Conservation (phyloP, 2,113 vertebrate species). For the Protobothrops flavoviridis region DNA sequence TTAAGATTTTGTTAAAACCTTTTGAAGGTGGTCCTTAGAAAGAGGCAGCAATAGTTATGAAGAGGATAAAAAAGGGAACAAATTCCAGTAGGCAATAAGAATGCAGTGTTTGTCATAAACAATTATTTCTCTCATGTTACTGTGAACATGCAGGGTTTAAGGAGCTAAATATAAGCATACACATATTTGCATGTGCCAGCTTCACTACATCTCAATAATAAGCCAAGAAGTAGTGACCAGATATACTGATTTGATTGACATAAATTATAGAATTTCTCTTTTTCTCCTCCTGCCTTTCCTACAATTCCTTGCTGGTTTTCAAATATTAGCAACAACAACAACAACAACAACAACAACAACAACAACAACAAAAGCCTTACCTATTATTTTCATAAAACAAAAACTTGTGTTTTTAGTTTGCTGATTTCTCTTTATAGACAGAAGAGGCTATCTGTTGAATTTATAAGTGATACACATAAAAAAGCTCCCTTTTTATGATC, state of each 20-base stretch:
- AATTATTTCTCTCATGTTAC: neutral
- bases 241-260: neutral
- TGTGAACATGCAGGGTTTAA: neutral
- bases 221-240: neutral
- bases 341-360: neutral
- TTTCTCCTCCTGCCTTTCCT: neutral
- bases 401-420: neutral
- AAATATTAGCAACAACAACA: neutral
- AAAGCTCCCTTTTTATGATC: neutral
- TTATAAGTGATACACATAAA: neutral
- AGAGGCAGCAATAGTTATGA: conserved; percentile 42
- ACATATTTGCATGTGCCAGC: neutral
- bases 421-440: neutral
- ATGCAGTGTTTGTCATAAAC: conserved; percentile 49
- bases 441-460: neutral
- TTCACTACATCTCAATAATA: neutral
- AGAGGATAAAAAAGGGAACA: conserved; percentile 50
- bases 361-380: neutral
- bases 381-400: neutral
- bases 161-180: neutral
- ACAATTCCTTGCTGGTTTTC: neutral
- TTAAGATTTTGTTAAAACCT: neutral
- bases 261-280: neutral
- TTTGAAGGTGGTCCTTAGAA: neutral
- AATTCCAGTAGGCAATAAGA: conserved; percentile 30